Evolutionary conservation across 2,888 invertebrate species (phyloP), one percentile per base, ranked within the genome.

Genomic region (Drosophila villosipedis): DNA sequence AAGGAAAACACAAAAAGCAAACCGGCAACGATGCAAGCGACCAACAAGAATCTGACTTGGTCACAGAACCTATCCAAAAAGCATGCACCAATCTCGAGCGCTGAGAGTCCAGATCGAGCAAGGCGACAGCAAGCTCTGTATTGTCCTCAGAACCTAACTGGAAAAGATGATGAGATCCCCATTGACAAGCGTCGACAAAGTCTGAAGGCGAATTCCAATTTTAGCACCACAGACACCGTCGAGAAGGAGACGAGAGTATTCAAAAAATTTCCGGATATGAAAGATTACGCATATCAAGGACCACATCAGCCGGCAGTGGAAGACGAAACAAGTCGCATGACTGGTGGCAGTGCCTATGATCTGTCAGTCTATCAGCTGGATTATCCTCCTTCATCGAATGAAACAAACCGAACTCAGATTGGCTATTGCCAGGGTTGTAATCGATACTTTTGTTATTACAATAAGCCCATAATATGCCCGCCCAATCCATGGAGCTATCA

Each of bases 261-360:
- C 47, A 25, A 47, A 47, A 5, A 14, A n/a, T 28, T 39, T 9
- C 7, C n/a, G 12, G 9, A 28, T 28, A 1, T 30, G 19, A 39
- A n/a, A 14, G 9, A 9, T 9, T 1, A 3, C 14, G n/a, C 57
- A 5, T 14, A 9, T 47, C 25, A 25, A 1, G 3, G 19, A 25
- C 9, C 19, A 12, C 0, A 25, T 0, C 31, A 54, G 14, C 10
- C 16, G 4, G 19, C 43, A 43, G 30, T n/a, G 33, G 1, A 35
- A 9, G 33, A 22, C 10, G 9, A 12, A 3, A 9, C 9, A n/a
- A 2, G 7, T 0, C 78, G 78, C 0, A 39, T 61, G 19, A 19
- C 31, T 14, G 81, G 78, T 3, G 80, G 81, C 14, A 60, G 55
- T 12, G 43, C 19, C 28, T 55, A 22, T 10, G 1, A 4, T 6